phyloP scores from a whole-genome alignment of 2,113 vertebrate species.

The Mus spicilegus region DNA sequence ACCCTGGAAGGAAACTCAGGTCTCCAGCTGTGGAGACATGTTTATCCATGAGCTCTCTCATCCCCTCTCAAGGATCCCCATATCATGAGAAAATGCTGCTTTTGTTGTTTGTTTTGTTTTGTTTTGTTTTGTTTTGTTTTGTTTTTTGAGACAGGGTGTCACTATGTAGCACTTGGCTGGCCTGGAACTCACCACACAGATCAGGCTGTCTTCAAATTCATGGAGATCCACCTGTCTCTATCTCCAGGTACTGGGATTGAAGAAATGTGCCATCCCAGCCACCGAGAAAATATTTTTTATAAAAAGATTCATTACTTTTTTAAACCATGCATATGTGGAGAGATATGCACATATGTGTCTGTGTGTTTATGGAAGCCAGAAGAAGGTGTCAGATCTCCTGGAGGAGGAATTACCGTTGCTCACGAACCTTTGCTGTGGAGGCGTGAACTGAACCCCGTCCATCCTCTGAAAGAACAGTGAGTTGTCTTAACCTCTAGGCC shows the following conservation, averaged over 20 bases:
- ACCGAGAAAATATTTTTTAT: neutral
- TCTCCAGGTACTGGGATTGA: neutral
- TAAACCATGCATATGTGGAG: neutral
- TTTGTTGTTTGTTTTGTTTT: neutral
- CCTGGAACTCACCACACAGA: neutral
- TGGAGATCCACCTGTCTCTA: neutral
- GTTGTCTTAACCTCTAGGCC: neutral
- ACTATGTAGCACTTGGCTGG: neutral
- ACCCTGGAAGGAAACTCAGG: neutral
- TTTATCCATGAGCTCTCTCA: no score
- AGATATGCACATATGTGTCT: neutral
- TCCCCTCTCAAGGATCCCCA: neutral
- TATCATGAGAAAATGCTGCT: constrained; percentile 27
- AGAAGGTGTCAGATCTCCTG: neutral
- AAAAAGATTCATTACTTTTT: neutral
- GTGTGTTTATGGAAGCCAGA: neutral
- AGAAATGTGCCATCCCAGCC: neutral
- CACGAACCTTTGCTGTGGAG: neutral
- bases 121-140: neutral
- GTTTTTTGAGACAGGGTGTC: neutral
- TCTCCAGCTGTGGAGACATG: neutral
- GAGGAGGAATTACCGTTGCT: neutral
- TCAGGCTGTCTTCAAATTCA: neutral
- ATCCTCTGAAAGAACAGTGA: neutral
- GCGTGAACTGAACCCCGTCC: neutral